phyloP scores from a whole-genome alignment of 2,888 invertebrate species.

The Nephrotoma guestfalica region DNA sequence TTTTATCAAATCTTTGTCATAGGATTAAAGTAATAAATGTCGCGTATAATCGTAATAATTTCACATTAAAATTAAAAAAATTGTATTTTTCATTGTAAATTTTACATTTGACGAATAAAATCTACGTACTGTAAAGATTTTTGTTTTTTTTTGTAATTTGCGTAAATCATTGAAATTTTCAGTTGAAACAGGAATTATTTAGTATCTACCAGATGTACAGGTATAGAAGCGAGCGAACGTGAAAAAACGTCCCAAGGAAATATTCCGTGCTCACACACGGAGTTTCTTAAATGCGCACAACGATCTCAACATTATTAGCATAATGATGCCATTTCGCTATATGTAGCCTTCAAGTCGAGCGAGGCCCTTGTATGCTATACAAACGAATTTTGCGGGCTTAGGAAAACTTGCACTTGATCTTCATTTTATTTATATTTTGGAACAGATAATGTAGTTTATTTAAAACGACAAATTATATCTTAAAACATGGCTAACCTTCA shows the following conservation, averaged over 20 bases:
- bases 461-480: background rate
- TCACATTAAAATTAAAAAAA: background rate
- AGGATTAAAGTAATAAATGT: background rate
- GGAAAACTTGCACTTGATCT: background rate
- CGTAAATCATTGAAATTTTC: background rate
- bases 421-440: background rate
- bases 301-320: background rate
- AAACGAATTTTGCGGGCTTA: background rate
- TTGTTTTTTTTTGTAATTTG: background rate
- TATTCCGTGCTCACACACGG: background rate
- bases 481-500: background rate
- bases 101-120: background rate
- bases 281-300: background rate
- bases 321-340: background rate
- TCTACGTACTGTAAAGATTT: background rate
- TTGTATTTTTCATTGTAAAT: background rate
- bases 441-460: background rate
- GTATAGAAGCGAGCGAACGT: background rate
- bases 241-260: background rate
- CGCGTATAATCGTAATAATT: background rate
- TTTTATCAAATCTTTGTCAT: background rate
- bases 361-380: background rate
- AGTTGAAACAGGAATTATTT: background rate
- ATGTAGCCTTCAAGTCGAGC: background rate
- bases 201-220: background rate